Percentiles rank a stretch among this genome's conserved stretches.
These are phyloP conservation scores for Callorhinus ursinus DNA, from an alignment of 2,113 vertebrate genomes.

Conservation along the genomic window DNA sequence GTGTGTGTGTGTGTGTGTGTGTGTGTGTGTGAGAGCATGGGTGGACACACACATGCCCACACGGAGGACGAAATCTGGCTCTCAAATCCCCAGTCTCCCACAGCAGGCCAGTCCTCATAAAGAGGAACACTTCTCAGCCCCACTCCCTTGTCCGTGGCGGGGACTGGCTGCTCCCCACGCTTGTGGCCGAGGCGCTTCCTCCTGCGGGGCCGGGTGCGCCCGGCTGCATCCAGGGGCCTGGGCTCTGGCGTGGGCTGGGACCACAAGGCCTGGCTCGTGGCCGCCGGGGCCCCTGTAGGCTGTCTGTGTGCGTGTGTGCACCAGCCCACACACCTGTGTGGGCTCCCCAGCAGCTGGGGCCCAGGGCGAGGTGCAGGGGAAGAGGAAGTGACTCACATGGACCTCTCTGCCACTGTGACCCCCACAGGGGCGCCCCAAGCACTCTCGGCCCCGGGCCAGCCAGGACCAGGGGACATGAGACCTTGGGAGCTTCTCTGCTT, in stretches of 20 bases:
- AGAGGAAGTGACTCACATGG: slow-evolving; percentile 24
- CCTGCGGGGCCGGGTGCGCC: accelerated
- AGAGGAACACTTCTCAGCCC: background rate
- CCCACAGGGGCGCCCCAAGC: background rate
- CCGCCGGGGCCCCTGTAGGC: background rate
- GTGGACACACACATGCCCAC: background rate
- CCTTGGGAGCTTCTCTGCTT: background rate
- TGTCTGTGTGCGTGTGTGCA: background rate
- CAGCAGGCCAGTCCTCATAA: background rate
- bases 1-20: background rate
- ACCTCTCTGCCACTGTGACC: too few relatives aligned
- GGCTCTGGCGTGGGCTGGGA: background rate
- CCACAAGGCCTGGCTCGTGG: background rate
- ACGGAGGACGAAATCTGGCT: background rate
- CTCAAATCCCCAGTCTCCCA: background rate
- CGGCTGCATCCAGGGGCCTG: slow-evolving; percentile 41
- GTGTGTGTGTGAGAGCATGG: background rate
- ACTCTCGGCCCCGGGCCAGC: background rate
- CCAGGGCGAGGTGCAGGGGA: background rate
- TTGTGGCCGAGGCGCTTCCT: background rate
- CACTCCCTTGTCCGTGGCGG: background rate
- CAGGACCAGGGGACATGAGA: background rate
- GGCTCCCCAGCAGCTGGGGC: background rate
- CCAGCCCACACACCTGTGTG: accelerated
- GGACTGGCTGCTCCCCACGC: too few relatives aligned